Percentiles rank a stretch among this genome's conserved stretches.
phyloP scores from a whole-genome alignment of 2,888 invertebrate species.

The Aporophyla nigra region DNA sequence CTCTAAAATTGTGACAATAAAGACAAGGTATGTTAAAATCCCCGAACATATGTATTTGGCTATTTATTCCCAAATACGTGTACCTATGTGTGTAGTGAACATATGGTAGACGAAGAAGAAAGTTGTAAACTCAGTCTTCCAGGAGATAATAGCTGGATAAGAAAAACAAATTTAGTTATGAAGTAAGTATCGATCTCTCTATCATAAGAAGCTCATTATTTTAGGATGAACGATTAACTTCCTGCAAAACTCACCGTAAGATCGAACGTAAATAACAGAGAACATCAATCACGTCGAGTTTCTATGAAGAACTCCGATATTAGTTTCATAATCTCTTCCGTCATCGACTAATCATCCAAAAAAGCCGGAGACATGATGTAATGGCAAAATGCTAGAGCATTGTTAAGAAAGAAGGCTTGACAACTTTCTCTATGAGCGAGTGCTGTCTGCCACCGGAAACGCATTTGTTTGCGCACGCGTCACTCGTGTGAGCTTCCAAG shows the following conservation, averaged over 20 bases:
- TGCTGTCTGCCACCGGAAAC: conserved; percentile 66
- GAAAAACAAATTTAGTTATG: not conserved
- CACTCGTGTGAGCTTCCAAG: conserved; percentile 67
- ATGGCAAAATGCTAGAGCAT: conserved; percentile 65
- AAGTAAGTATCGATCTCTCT: conserved; percentile 10
- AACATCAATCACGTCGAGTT: conserved; percentile 55
- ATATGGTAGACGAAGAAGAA: not conserved
- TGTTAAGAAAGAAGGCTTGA: conserved; percentile 71
- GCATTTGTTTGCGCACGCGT: conserved; percentile 69
- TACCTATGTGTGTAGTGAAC: not conserved
- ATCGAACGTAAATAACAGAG: conserved; percentile 29
- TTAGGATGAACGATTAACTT: conserved; percentile 51
- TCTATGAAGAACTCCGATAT: conserved; percentile 48
- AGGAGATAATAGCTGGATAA: not conserved
- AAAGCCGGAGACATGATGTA: conserved; percentile 65
- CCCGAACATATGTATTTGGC: not conserved
- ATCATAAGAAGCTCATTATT: conserved; percentile 36
- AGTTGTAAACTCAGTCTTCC: not conserved
- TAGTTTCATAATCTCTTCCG: conserved; percentile 67
- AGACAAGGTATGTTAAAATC: not conserved
- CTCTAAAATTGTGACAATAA: not conserved
- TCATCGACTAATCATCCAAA: conserved; percentile 62
- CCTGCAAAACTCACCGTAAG: conserved; percentile 27
- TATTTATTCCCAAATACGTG: too few species aligned
- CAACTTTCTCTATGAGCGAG: conserved; percentile 73